phyloP scores from a whole-genome alignment of 2,797 vertebrate genomes.

The Trematomus bernacchii region DNA sequence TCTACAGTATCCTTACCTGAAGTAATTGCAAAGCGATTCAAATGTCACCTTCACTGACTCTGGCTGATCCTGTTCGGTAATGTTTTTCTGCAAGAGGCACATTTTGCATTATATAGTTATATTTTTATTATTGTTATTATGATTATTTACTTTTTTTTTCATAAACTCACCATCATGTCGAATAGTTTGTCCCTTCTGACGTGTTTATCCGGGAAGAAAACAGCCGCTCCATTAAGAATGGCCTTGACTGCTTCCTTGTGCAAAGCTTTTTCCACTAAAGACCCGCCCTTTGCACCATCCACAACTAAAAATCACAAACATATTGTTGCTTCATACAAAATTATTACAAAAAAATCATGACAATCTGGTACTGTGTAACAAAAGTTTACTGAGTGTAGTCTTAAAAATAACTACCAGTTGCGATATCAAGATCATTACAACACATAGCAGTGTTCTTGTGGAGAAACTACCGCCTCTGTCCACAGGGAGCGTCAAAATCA shows the following conservation, averaged over 20 bases:
- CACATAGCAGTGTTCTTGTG: background rate
- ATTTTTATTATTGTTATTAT: background rate
- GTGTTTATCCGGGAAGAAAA: slow-evolving; percentile 95
- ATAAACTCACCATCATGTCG: slow-evolving; percentile 92
- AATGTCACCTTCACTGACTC: slow-evolving; percentile 94
- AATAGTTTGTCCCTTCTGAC: slow-evolving; percentile 93
- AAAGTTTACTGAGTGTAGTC: background rate
- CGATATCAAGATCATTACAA: background rate
- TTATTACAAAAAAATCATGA: background rate
- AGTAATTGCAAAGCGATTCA: slow-evolving; percentile 95
- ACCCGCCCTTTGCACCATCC: slow-evolving; percentile 86
- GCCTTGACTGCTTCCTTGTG: slow-evolving; percentile 93
- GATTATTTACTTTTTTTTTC: background rate
- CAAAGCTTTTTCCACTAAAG: slow-evolving; percentile 83
- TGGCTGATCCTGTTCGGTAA: slow-evolving; percentile 93
- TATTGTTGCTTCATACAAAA: background rate
- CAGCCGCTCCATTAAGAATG: slow-evolving; percentile 92
- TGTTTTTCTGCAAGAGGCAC: slow-evolving; percentile 88
- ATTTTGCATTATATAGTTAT: background rate
- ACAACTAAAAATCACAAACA: slow-evolving; percentile 86
- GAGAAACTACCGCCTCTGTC: background rate
- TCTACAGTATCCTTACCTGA: slow-evolving; percentile 87
- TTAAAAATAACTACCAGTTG: background rate
- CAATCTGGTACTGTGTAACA: background rate
- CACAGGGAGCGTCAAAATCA: background rate